These are phyloP conservation scores for Hiodon alosoides DNA, from an alignment of 2,113 vertebrate genomes.

Conservation along the genomic window DNA sequence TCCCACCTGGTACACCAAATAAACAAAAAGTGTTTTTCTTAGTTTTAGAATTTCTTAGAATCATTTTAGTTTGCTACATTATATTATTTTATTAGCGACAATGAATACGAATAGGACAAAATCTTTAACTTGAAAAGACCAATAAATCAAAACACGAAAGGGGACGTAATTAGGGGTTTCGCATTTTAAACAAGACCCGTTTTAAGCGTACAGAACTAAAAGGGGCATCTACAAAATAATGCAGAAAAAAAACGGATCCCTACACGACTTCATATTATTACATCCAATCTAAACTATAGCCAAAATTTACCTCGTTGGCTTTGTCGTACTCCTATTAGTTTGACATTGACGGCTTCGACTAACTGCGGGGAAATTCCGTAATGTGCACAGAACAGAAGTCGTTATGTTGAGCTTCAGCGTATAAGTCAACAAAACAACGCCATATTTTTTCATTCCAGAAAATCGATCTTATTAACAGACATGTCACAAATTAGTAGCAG, in stretches of 20 bases:
- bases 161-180: too few relatives aligned
- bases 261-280: neutral
- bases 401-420: conserved; percentile 9
- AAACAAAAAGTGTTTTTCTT: conserved; percentile 1
- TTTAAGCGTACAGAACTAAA: too few relatives aligned
- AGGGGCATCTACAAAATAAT: neutral
- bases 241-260: neutral
- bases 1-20: conserved; percentile 38
- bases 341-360: neutral
- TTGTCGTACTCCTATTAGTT: neutral
- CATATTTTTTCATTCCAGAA: conserved; percentile 33
- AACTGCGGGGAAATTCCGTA: neutral
- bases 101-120: too few relatives aligned
- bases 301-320: neutral
- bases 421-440: conserved; percentile 10
- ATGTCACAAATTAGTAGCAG: neutral
- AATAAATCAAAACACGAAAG: too few relatives aligned
- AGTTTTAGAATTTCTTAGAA: too few relatives aligned
- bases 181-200: too few relatives aligned
- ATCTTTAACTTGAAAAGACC: too few relatives aligned
- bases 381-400: neutral
- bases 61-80: too few relatives aligned
- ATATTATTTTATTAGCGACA: too few relatives aligned
- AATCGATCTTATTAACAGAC: neutral
- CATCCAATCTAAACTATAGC: too few relatives aligned